These are phyloP conservation scores for Congeria kusceri DNA, from an alignment of 2,888 invertebrate genomes.

Conservation along the genomic window DNA sequence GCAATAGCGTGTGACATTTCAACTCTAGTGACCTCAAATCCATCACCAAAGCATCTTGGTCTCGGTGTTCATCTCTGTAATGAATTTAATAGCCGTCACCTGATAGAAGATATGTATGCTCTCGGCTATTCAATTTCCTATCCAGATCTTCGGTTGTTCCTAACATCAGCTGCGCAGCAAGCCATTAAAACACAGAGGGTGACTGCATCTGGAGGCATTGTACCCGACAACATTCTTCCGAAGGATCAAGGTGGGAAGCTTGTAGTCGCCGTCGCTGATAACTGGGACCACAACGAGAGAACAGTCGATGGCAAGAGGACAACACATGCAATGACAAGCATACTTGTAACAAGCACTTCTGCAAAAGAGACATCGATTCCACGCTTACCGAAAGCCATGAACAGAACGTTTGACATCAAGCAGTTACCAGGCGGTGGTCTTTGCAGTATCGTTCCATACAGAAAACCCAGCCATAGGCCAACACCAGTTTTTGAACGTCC, in stretches of 20 bases:
- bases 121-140: conserved; percentile 6
- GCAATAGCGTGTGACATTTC: conserved; percentile 14
- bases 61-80: conserved; percentile 12
- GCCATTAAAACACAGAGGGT: not conserved
- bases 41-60: conserved; percentile 29
- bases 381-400: not conserved
- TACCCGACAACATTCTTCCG: not conserved
- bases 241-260: conserved; percentile 2
- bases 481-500: conserved; percentile 1
- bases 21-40: conserved; percentile 8
- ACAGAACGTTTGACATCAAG: conserved; percentile 9
- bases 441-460: conserved; percentile 19
- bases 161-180: conserved; percentile 5
- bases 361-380: not conserved
- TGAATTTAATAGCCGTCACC: conserved; percentile 1
- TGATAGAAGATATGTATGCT: conserved; percentile 2
- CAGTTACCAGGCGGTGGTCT: conserved; percentile 9
- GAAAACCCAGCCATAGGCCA: conserved; percentile 17
- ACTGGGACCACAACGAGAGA: conserved; percentile 37
- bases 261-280: conserved; percentile 26
- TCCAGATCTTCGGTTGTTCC: conserved; percentile 8
- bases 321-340: conserved; percentile 30
- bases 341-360: conserved; percentile 3
- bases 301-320: conserved; percentile 24
- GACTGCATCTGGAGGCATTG: not conserved